A percentile compares a stretch with the other conserved stretches of the same genome.
Evolutionary conservation across 2,113 vertebrate genomes (phyloP).

Genomic region (Polypterus bichir): DNA sequence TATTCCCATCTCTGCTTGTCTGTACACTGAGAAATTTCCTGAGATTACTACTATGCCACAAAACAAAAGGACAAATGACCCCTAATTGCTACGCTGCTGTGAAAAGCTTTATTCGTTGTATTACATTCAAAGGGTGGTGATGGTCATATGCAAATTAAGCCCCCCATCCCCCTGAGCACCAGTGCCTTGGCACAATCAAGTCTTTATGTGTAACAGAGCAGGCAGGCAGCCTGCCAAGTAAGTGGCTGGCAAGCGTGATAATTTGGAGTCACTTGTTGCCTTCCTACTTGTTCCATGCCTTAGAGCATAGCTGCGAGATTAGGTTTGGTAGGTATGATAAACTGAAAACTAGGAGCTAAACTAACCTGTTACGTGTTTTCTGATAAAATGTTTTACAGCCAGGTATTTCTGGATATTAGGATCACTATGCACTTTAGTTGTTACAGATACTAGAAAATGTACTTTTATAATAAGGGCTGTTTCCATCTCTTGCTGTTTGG

Average conservation of each 20-base stretch:
- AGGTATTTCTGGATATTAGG: no score
- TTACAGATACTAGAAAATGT: no score
- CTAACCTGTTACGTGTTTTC: no score
- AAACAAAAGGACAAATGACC: conserved; percentile 60
- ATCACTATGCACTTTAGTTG: no score
- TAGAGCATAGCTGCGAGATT: conserved; percentile 23
- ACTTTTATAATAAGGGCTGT: no score
- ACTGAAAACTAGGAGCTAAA: no score
- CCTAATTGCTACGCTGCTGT: conserved; percentile 51
- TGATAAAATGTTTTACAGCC: no score
- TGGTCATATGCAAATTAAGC: conserved; percentile 55
- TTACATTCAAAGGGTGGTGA: conserved; percentile 55
- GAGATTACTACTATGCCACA: conserved; percentile 23
- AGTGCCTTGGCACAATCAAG: conserved; percentile 54
- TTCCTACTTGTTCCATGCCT: conserved; percentile 44
- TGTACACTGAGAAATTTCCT: conserved; percentile 6
- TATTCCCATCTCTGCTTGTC: conserved; percentile 8
- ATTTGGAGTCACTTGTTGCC: conserved; percentile 61
- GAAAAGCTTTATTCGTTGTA: conserved; percentile 23
- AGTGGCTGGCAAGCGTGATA: conserved; percentile 45
- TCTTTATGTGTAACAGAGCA: conserved; percentile 47
- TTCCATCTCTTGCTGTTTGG: no score
- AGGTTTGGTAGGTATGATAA: conserved; percentile 4
- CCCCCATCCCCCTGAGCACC: conserved; percentile 27
- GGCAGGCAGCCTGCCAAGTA: conserved; percentile 52